A percentile compares a stretch with the other conserved stretches of the same genome.
phyloP scores from a whole-genome alignment of 2,888 invertebrate species.

The Erebia epiphron region DNA sequence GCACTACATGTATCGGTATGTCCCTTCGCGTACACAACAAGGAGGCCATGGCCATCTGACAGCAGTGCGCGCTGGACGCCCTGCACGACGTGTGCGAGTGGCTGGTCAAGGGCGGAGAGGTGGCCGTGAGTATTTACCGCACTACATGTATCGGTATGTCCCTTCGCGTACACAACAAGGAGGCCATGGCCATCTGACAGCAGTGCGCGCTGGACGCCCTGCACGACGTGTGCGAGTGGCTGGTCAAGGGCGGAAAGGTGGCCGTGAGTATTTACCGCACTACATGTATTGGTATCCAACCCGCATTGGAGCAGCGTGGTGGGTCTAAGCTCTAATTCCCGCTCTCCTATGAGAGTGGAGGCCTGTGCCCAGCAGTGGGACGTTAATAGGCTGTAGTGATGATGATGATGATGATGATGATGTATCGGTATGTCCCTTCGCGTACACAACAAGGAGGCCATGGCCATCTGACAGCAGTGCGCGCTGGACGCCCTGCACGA shows the following conservation, averaged over 20 bases:
- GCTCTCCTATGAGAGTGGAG: too few relatives aligned
- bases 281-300: too few relatives aligned
- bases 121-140: conserved; percentile 88
- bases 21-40: not conserved
- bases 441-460: not conserved
- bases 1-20: too few relatives aligned
- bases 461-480: conserved; percentile 94
- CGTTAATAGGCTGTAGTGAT: too few relatives aligned
- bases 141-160: too few relatives aligned
- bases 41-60: conserved; percentile 91
- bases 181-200: conserved; percentile 92
- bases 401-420: too few relatives aligned
- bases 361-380: too few relatives aligned
- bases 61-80: conserved; percentile 96
- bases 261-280: conserved; percentile 85
- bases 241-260: conserved; percentile 96
- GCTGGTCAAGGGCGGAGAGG: conserved; percentile 96
- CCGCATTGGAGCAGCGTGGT: too few relatives aligned
- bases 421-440: too few relatives aligned
- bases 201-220: conserved; percentile 97
- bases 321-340: too few relatives aligned
- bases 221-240: conserved; percentile 96
- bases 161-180: not conserved
- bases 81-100: conserved; percentile 96
- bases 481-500: conserved; percentile 97